Conservation (phyloP, 2,113 vertebrate species). For the Rhea pennata region DNA sequence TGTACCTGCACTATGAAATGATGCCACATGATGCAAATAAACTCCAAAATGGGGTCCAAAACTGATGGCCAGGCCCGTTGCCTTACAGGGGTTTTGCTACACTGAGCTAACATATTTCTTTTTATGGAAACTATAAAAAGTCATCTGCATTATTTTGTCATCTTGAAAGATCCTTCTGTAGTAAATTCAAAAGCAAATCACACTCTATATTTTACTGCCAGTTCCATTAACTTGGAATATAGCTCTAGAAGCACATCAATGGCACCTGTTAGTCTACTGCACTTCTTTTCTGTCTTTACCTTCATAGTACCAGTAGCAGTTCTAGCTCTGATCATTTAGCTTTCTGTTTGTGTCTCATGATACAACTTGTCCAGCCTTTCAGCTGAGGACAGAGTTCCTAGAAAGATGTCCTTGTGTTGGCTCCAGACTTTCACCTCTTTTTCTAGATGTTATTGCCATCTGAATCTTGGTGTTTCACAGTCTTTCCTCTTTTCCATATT, state of each 20-base stretch:
- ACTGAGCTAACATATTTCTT: background rate
- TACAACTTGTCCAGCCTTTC: background rate
- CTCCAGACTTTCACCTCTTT: background rate
- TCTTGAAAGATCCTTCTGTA: background rate
- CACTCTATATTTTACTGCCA: background rate
- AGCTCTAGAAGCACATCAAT: background rate
- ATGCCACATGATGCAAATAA: background rate
- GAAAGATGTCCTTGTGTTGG: background rate
- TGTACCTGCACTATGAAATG: background rate
- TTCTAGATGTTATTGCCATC: background rate
- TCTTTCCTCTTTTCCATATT: background rate
- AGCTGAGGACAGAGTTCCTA: background rate
- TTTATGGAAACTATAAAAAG: background rate
- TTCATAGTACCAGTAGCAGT: background rate
- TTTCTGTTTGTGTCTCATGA: background rate
- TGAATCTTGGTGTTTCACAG: background rate
- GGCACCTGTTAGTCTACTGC: background rate
- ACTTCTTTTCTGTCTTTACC: background rate
- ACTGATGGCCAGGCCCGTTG: fast-evolving
- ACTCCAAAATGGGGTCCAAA: background rate
- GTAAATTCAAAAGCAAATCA: background rate
- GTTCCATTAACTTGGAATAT: background rate
- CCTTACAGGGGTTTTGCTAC: background rate
- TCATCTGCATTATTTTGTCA: background rate
- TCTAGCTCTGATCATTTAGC: background rate